These are phyloP conservation scores for Thymallus thymallus DNA, from an alignment of 2,113 vertebrate genomes.

Conservation along the genomic window DNA sequence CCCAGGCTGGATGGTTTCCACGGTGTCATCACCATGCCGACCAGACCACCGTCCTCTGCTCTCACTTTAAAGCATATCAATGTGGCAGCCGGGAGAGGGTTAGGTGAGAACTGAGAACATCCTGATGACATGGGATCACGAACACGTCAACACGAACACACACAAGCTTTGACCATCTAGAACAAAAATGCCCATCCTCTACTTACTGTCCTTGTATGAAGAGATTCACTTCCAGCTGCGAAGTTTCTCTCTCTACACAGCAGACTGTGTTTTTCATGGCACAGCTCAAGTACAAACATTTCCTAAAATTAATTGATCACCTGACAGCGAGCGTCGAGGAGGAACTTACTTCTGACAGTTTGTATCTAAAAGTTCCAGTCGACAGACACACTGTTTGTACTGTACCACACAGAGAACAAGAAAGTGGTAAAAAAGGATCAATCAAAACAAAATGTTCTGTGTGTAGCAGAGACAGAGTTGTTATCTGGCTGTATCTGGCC, in stretches of 20 bases:
- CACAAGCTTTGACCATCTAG: neutral
- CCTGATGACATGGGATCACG: neutral
- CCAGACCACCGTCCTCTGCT: too few relatives aligned
- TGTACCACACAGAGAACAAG: neutral
- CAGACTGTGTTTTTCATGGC: neutral
- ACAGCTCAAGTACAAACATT: neutral
- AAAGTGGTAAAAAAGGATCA: neutral
- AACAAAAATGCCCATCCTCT: neutral
- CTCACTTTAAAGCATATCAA: too few relatives aligned
- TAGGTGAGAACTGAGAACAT: too few relatives aligned
- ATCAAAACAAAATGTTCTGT: neutral
- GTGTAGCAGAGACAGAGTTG: neutral
- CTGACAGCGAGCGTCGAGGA: neutral
- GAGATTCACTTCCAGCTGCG: neutral
- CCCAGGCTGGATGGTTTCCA: constrained; percentile 3
- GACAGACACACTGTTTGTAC: neutral
- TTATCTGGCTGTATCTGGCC: neutral
- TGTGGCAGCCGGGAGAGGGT: too few relatives aligned
- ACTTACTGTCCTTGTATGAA: neutral
- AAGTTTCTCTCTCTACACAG: too few relatives aligned
- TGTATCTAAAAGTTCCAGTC: too few relatives aligned
- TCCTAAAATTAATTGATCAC: too few relatives aligned
- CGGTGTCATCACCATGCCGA: too few relatives aligned
- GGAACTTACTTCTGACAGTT: neutral
- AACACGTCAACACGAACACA: constrained; percentile 9